Conservation (phyloP, 2,113 vertebrate genomes). For the Thomomys bottae region DNA sequence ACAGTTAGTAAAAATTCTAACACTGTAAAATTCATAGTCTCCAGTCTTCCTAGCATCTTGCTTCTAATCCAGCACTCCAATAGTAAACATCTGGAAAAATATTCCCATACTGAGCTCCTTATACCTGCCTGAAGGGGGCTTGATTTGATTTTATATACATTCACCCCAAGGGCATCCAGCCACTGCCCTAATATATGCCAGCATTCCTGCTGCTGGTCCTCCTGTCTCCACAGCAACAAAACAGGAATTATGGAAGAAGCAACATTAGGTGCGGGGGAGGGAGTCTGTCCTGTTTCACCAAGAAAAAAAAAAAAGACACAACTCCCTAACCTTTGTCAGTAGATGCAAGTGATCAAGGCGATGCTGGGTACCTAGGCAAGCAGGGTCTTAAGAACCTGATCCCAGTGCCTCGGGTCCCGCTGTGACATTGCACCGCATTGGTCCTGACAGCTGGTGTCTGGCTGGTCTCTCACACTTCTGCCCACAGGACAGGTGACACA, state of each 20-base stretch:
- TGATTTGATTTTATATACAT: not conserved
- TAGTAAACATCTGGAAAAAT: not conserved
- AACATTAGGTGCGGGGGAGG: too few species aligned
- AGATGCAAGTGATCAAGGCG: not conserved
- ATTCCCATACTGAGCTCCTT: not conserved
- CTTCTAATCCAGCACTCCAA: not conserved
- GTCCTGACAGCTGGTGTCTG: not conserved
- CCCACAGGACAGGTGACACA: rapidly evolving
- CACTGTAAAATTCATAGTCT: not conserved
- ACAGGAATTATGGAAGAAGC: not conserved
- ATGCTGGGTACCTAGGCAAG: not conserved
- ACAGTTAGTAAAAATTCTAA: not conserved
- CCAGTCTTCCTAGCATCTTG: not conserved
- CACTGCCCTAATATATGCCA: not conserved
- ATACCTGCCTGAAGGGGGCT: not conserved
- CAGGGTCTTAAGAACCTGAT: rapidly evolving
- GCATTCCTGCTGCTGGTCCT: not conserved
- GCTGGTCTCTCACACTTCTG: not conserved
- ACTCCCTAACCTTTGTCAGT: not conserved
- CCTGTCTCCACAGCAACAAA: not conserved
- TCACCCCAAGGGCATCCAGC: not conserved
- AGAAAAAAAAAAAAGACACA: not conserved
- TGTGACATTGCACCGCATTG: rapidly evolving
- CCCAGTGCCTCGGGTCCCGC: not conserved
- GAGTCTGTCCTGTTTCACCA: not conserved